Percentiles rank a stretch among this genome's conserved stretches.
phyloP scores from a whole-genome alignment of 2,888 invertebrate species.

The Caenorhabditis sp. region DNA sequence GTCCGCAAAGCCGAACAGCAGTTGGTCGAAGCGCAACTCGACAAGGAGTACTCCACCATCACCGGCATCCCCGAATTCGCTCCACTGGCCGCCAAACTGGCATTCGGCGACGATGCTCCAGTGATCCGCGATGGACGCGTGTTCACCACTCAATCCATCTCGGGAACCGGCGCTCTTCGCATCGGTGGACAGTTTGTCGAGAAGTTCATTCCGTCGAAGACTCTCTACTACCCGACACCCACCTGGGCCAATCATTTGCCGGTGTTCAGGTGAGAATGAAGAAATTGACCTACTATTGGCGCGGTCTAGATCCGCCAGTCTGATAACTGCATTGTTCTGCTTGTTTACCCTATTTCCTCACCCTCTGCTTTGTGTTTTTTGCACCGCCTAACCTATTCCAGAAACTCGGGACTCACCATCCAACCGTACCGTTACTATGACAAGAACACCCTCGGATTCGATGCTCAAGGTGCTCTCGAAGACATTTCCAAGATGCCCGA shows the following conservation, averaged over 20 bases:
- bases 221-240: constrained; percentile 91
- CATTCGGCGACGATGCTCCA: constrained; percentile 90
- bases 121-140: constrained; percentile 84
- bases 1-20: constrained; percentile 92
- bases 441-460: constrained; percentile 93
- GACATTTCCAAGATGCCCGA: constrained; percentile 70
- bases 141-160: constrained; percentile 91
- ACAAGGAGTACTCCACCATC: constrained; percentile 97
- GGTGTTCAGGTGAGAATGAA: constrained; percentile 88
- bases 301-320: too few species aligned
- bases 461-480: constrained; percentile 92
- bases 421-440: constrained; percentile 96
- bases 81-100: constrained; percentile 89
- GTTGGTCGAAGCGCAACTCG: constrained; percentile 89
- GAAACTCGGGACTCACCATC: constrained; percentile 89
- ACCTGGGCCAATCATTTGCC: constrained; percentile 99
- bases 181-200: constrained; percentile 92
- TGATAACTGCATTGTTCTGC: too few species aligned
- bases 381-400: constrained; percentile 68
- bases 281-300: constrained; percentile 34
- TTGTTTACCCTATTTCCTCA: background rate
- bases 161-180: constrained; percentile 96
- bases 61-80: constrained; percentile 90
- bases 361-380: background rate
- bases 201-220: constrained; percentile 88